These are phyloP conservation scores for Myodes glareolus DNA, from an alignment of 2,113 vertebrate species.

Conservation along the genomic window DNA sequence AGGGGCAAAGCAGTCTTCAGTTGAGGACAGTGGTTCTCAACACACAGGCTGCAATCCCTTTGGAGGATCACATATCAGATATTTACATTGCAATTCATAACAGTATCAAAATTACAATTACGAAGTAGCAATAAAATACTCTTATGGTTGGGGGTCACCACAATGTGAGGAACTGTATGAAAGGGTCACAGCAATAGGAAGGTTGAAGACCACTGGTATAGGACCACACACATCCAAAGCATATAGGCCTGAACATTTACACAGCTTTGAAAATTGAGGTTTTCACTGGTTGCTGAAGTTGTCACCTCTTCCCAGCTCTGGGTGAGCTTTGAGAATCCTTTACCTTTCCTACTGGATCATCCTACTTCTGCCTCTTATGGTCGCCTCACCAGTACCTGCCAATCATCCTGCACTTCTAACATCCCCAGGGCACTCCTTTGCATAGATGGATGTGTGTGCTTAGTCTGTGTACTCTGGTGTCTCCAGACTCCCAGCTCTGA, in stretches of 20 bases:
- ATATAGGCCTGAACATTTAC: background rate
- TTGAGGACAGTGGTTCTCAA: background rate
- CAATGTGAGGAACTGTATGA: background rate
- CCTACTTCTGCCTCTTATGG: background rate
- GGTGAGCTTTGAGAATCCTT: background rate
- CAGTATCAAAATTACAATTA: background rate
- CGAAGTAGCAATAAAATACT: background rate
- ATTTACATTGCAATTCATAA: background rate
- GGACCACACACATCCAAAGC: background rate
- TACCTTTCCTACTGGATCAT: background rate
- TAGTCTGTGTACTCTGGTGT: background rate
- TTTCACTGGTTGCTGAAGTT: background rate
- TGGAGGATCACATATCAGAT: background rate
- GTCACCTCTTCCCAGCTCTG: background rate
- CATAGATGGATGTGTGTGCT: background rate
- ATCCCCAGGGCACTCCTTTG: background rate
- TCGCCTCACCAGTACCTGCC: background rate
- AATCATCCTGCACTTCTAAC: background rate
- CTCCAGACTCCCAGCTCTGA: background rate
- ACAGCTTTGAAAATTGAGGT: background rate
- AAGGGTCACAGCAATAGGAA: background rate
- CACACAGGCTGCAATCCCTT: background rate
- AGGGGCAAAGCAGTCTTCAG: background rate
- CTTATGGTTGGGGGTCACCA: background rate
- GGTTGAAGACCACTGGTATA: background rate